These are phyloP conservation scores for Platorchestia sp. DNA, from an alignment of 1,140 invertebrate genomes.

Conservation along the genomic window DNA sequence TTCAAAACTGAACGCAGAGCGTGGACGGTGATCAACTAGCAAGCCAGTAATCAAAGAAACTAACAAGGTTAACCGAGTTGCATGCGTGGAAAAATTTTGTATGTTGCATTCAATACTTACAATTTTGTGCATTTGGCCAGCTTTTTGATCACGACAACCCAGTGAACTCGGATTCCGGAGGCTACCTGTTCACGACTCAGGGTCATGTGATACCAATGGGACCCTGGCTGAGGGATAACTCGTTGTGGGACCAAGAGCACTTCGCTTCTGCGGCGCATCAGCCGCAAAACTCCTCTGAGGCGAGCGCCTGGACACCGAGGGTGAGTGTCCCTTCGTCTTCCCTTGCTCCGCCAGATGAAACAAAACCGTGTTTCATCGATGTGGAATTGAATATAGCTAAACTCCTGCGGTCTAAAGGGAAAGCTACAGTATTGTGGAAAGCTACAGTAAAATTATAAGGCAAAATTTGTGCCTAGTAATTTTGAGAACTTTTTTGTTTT, in stretches of 20 bases:
- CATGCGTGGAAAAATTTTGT: no score
- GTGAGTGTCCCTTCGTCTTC: not conserved
- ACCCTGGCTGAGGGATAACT: constrained; percentile 71
- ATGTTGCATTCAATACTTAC: no score
- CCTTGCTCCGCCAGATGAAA: no score
- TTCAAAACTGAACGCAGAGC: no score
- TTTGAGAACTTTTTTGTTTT: no score
- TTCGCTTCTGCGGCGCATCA: not conserved
- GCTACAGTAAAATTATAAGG: no score
- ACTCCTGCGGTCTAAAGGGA: no score
- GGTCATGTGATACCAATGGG: constrained; percentile 79
- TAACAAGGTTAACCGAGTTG: no score
- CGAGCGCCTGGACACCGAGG: not conserved
- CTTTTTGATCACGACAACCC: constrained; percentile 80
- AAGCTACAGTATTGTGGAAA: no score
- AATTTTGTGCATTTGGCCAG: constrained; percentile 70
- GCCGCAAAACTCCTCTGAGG: constrained; percentile 52
- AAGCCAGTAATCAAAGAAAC: no score
- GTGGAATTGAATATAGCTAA: not conserved
- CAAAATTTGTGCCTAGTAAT: not conserved
- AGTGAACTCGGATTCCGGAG: constrained; percentile 75
- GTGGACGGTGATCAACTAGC: no score
- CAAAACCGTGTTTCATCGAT: not conserved
- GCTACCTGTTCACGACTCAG: constrained; percentile 80
- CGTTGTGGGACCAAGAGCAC: constrained; percentile 68